Conservation (phyloP, 2,888 invertebrate genomes). For the Cataglyphis altisquamis region DNA sequence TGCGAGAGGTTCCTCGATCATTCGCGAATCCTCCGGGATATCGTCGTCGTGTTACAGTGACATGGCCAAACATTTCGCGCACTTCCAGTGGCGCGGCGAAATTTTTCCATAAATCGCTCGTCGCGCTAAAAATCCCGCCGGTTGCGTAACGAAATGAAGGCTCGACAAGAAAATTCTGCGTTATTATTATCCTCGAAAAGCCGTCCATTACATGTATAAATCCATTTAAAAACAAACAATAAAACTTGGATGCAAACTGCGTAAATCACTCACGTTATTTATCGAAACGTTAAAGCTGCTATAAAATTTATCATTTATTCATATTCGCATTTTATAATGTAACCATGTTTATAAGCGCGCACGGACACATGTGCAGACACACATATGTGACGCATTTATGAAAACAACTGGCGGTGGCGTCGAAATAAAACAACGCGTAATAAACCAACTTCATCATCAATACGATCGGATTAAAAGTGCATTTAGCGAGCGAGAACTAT, state of each 20-base stretch:
- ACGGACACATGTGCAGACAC: background rate
- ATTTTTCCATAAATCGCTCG: conserved; percentile 31
- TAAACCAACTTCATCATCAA: background rate
- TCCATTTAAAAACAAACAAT: conserved; percentile 1
- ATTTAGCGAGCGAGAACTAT: background rate
- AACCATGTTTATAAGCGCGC: background rate
- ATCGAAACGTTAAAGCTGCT: background rate
- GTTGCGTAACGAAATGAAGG: conserved; percentile 12
- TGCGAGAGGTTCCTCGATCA: conserved; percentile 1
- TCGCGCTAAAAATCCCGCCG: conserved; percentile 21
- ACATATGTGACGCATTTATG: background rate
- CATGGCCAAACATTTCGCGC: conserved; percentile 39
- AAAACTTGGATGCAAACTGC: background rate
- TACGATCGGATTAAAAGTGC: conserved; percentile 1
- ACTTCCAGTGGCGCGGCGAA: conserved; percentile 1
- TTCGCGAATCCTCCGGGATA: conserved; percentile 15
- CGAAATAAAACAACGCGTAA: background rate
- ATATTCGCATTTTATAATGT: background rate
- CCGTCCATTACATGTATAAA: background rate
- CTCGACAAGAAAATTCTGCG: background rate
- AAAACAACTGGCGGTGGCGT: background rate
- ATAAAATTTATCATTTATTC: conserved; percentile 29
- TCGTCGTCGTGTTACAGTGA: conserved; percentile 22
- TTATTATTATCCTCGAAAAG: background rate
- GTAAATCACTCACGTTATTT: background rate